Base-by-base conservation (phyloP, 1,140 invertebrate genomes). In the Nephila pilipes region DNA sequence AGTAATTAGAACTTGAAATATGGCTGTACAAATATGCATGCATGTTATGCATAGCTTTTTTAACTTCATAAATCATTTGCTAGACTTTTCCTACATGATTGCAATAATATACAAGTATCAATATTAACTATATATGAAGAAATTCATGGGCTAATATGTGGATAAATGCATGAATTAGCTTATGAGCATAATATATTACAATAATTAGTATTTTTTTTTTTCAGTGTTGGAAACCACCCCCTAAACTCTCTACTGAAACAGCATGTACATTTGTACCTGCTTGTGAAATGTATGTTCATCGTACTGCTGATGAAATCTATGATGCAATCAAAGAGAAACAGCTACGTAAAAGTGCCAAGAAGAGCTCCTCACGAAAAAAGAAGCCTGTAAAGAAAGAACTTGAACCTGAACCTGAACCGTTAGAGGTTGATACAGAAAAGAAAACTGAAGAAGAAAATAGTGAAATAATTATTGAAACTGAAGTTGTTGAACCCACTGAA, bases 191-290 rank as follows among this genome's bases (percentile, higher is more conserved):
- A 46, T 46, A 1, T n/a, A 3, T 65, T 12, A n/a, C 12, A 12
- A 65, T 65, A 12, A n/a, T 63, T n/a, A n/a, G n/a, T n/a, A n/a
- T n/a, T n/a, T 65, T 65, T 10, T 29, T 55, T 83, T 92, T 88
- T 29, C 46, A 98, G 96, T 97, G 97, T 79, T 99, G 98, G 98
- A 97, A 98, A 95, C 95, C 98, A 12, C 97, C 97, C 60, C 96
- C 96, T 85, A 96, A 96, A 94, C 96, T 96, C 80, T 96, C 96
- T 16, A 96, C 96, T 22, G 97, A 97, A 90, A 96, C 97, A 46
- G 95, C 96, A 4, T 95, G 95, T 5, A 95, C 96, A 93, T 96
- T 96, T 93, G 96, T 96, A 81, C 96, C 96, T 38, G 95, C 94
- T 54, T 96, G 95, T 92, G 93, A 94, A 79, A 69, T 65, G 22